Evolutionary conservation across 2,113 vertebrate species (phyloP).

Genomic region (Zosterops lateralis): DNA sequence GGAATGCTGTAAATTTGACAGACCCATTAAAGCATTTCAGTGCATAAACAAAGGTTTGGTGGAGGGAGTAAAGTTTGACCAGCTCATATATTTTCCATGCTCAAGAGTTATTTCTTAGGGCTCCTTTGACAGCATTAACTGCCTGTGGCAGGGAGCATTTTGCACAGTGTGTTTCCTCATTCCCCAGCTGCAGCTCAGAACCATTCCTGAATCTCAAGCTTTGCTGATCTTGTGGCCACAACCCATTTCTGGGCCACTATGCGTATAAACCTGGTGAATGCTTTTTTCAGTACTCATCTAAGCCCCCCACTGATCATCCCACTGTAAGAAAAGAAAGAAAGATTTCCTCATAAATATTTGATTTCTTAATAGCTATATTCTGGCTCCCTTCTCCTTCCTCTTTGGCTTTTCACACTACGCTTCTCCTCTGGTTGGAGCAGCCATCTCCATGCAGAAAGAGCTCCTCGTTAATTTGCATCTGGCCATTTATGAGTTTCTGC

Average conservation of each 20-base stretch:
- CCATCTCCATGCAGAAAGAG: background rate
- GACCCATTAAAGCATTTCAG: background rate
- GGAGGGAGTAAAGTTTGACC: background rate
- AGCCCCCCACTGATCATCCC: background rate
- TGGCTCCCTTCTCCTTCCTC: background rate
- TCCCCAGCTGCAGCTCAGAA: background rate
- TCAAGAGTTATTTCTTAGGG: background rate
- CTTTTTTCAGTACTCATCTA: background rate
- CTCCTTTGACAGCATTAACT: background rate
- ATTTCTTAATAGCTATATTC: conserved; percentile 20
- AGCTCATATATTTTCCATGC: background rate
- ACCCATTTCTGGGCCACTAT: background rate
- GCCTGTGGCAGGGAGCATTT: background rate
- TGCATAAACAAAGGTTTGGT: background rate
- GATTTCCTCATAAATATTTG: conserved; percentile 13
- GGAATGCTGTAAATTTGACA: background rate
- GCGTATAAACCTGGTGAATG: background rate
- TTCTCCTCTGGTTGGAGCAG: background rate
- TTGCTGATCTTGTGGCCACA: background rate
- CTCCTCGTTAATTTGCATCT: background rate
- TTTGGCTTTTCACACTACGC: background rate
- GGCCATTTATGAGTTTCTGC: background rate
- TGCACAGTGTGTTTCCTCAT: background rate
- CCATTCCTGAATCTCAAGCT: background rate
- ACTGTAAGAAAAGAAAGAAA: background rate